Conservation (phyloP, 2,113 vertebrate genomes). For the Salvelinus sp. region DNA sequence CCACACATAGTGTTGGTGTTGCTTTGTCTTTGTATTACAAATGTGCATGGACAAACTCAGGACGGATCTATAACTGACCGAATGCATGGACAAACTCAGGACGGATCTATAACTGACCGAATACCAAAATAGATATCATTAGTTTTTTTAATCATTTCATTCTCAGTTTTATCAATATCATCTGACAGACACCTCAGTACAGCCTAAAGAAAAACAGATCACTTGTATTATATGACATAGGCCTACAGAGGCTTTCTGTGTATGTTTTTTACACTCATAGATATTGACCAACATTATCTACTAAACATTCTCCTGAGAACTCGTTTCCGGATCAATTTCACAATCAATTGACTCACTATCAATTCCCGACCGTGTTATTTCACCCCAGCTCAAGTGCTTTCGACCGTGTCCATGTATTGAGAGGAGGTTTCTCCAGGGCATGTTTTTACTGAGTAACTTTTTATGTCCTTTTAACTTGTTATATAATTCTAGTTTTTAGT, state of each 20-base stretch:
- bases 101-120: background rate
- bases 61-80: background rate
- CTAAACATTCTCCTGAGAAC: conserved; percentile 4
- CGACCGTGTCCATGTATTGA: background rate
- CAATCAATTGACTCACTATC: conserved; percentile 13
- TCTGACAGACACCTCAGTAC: background rate
- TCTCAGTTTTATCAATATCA: background rate
- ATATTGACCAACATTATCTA: conserved; percentile 13
- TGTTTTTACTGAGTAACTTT: background rate
- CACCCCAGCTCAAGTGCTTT: background rate
- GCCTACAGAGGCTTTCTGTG: background rate
- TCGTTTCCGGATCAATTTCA: conserved; percentile 15
- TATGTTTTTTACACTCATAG: background rate
- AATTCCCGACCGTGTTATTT: background rate
- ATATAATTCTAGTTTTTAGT: too few relatives aligned
- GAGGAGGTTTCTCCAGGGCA: background rate
- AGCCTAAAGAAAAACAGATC: background rate
- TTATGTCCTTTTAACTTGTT: background rate
- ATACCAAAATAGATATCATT: background rate
- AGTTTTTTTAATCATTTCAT: background rate
- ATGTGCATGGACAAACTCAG: too few relatives aligned
- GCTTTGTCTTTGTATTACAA: too few relatives aligned
- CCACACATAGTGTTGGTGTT: background rate
- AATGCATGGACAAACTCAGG: too few relatives aligned
- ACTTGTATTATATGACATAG: background rate